These are phyloP conservation scores for Machimus rusticus DNA, from an alignment of 2,888 invertebrate genomes.

Conservation along the genomic window DNA sequence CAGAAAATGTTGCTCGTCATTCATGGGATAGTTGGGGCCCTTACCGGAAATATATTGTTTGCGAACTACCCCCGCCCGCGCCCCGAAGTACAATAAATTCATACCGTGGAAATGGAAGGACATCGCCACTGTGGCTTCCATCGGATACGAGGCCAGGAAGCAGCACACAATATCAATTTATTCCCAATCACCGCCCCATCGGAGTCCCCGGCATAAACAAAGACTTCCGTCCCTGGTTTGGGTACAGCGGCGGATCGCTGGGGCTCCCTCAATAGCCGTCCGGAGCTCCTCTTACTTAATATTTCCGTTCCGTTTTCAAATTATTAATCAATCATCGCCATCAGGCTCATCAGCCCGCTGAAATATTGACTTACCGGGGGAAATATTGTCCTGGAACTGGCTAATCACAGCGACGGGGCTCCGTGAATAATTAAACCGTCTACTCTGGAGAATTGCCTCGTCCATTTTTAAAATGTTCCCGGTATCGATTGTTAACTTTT, in stretches of 20 bases:
- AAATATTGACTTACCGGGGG: neutral
- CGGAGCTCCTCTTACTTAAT: neutral
- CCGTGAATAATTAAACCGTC: constrained; percentile 10
- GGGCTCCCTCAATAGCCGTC: neutral
- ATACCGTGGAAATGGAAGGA: neutral
- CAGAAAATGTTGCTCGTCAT: neutral
- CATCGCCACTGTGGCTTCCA: neutral
- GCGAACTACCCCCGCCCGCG: neutral
- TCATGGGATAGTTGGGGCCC: neutral
- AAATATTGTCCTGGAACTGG: neutral
- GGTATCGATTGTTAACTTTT: constrained; percentile 8
- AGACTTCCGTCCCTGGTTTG: neutral
- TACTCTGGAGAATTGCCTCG: constrained; percentile 12
- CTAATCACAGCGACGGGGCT: constrained; percentile 11
- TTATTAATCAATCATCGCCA: neutral
- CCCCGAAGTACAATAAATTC: neutral
- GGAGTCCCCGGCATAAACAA: neutral
- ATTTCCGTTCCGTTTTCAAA: neutral
- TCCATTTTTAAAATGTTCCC: neutral
- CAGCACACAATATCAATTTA: neutral
- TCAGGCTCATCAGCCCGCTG: neutral
- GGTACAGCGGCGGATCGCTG: neutral
- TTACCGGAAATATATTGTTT: neutral
- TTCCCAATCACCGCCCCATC: neutral
- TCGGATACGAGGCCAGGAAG: neutral